Conservation (phyloP, 2,113 vertebrate genomes). For the Strigops habroptila region DNA sequence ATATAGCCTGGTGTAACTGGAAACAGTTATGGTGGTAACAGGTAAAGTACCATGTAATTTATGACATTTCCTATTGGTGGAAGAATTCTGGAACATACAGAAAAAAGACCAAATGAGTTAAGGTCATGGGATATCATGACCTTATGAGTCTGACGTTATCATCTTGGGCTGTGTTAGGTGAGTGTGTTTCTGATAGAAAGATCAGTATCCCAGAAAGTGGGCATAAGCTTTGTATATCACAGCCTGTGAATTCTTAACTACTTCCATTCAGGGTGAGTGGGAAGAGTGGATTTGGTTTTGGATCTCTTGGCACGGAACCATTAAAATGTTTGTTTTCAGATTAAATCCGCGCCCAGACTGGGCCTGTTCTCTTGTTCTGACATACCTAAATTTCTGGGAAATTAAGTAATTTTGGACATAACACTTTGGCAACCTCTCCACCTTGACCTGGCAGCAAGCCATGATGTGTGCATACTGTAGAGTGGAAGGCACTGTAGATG, state of each 20-base stretch:
- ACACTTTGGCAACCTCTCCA: not conserved
- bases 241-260: not conserved
- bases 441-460: not conserved
- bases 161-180: not conserved
- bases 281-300: not conserved
- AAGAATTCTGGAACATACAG: not conserved
- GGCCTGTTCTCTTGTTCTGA: not conserved
- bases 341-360: not conserved
- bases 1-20: not conserved
- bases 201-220: not conserved
- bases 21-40: not conserved
- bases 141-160: not conserved
- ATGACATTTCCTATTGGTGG: not conserved
- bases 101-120: not conserved
- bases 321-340: not conserved
- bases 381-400: not conserved
- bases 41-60: not conserved
- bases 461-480: rapidly evolving
- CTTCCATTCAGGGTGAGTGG: not conserved
- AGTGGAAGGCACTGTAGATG: not conserved
- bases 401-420: not conserved
- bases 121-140: not conserved
- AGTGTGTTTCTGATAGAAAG: not conserved
- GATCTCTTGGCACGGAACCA: not conserved
- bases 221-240: not conserved